Percentiles rank a stretch among this genome's conserved stretches.
Conservation (phyloP, 2,797 vertebrate genomes). For the Neopelma chrysocephalum region DNA sequence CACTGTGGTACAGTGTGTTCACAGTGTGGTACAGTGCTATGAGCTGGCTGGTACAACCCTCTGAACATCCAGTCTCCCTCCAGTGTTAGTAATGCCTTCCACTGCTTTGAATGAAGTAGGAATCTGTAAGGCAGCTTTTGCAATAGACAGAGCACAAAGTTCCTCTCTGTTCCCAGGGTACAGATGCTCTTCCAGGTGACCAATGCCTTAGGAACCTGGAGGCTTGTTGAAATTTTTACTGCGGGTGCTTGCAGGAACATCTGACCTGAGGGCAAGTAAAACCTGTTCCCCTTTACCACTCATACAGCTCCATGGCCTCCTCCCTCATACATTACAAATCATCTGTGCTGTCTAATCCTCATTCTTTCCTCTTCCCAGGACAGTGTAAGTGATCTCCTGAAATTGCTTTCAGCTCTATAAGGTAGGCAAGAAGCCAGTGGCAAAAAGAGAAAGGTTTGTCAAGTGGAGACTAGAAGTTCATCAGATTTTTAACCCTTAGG, state of each 20-base stretch:
- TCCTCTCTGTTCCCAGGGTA: slow-evolving; percentile 8
- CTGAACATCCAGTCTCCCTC: neutral
- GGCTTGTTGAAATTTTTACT: slow-evolving; percentile 45
- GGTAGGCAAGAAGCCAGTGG: neutral
- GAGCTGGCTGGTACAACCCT: neutral
- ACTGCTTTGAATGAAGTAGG: neutral
- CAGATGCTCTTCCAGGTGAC: slow-evolving; percentile 15
- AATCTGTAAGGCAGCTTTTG: neutral
- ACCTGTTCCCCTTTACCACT: slow-evolving; percentile 38
- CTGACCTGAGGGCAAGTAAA: slow-evolving; percentile 51
- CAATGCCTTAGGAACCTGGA: slow-evolving; percentile 22
- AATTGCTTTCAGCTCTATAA: neutral
- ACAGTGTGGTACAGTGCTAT: neutral
- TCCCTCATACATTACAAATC: neutral
- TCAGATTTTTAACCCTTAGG: neutral
- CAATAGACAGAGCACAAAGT: neutral
- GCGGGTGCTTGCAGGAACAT: slow-evolving; percentile 21
- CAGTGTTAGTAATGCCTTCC: neutral
- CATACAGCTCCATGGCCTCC: neutral
- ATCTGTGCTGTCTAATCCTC: neutral
- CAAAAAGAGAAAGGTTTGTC: neutral
- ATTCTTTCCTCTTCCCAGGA: neutral
- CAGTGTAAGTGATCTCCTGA: slow-evolving; percentile 13
- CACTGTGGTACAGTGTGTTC: neutral
- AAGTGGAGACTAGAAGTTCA: neutral